phyloP scores from a whole-genome alignment of 1,140 invertebrate genomes.

The Drosophila nikananu region DNA sequence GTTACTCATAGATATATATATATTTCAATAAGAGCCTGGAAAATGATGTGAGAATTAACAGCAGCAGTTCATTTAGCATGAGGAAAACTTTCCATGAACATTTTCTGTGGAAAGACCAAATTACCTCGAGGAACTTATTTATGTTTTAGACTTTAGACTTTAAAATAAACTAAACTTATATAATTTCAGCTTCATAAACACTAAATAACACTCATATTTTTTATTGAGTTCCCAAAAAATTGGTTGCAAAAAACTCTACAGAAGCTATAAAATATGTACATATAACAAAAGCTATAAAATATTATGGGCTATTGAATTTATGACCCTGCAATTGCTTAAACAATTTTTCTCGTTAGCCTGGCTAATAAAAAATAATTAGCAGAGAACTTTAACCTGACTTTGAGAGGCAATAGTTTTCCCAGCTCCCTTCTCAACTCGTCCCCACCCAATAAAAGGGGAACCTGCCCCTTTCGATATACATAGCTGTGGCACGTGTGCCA shows the following conservation, averaged over 20 bases:
- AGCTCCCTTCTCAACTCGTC: not conserved
- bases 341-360: not conserved
- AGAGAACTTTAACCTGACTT: conserved; percentile 40
- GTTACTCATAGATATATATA: not conserved
- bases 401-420: conserved; percentile 19
- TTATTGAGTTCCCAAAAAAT: too few relatives aligned
- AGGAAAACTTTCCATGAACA: not conserved
- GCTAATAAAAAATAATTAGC: conserved; percentile 36
- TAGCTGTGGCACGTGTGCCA: conserved; percentile 58
- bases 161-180: not conserved
- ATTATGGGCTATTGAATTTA: conserved; percentile 5
- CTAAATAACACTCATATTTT: not conserved
- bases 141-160: not conserved
- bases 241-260: not conserved
- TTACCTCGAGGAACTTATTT: not conserved
- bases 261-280: not conserved
- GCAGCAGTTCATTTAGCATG: conserved; percentile 8
- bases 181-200: not conserved
- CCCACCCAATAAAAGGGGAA: not conserved
- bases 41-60: conserved; percentile 7
- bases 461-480: conserved; percentile 7
- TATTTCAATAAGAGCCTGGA: not conserved
- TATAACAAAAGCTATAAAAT: not conserved
- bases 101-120: not conserved
- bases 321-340: conserved; percentile 11